Conservation (phyloP, 2,113 vertebrate genomes). For the Toxotes chatareus region DNA sequence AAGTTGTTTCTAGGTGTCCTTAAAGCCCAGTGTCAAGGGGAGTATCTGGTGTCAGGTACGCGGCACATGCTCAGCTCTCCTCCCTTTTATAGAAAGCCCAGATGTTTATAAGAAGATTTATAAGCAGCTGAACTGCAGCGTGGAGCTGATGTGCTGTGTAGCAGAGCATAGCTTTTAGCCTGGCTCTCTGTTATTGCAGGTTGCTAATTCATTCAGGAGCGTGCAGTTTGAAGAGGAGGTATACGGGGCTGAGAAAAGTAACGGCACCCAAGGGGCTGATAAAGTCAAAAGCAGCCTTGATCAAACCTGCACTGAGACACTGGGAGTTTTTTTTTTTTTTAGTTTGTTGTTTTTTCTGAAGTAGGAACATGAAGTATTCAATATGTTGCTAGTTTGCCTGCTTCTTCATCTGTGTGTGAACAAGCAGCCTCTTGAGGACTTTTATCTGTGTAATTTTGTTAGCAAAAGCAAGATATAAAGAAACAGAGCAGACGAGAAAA, state of each 20-base stretch:
- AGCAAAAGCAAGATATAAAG: neutral
- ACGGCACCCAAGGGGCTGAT: conserved; percentile 36
- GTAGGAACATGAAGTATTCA: conserved; percentile 6
- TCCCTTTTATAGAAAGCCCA: conserved; percentile 67
- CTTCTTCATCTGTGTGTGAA: conserved; percentile 45
- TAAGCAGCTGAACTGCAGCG: conserved; percentile 29
- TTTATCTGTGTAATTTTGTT: conserved; percentile 38
- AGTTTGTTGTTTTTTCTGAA: conserved; percentile 22
- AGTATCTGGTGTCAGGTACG: conserved; percentile 68
- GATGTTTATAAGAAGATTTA: conserved; percentile 74
- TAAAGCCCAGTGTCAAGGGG: conserved; percentile 48
- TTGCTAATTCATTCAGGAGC: conserved; percentile 67
- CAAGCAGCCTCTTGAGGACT: conserved; percentile 43
- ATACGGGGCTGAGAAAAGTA: conserved; percentile 46
- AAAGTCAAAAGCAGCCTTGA: conserved; percentile 61
- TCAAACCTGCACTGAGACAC: conserved; percentile 37
- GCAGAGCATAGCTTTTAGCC: conserved; percentile 49
- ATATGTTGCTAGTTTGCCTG: conserved; percentile 28
- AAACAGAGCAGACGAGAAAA: neutral
- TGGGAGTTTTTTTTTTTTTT: conserved; percentile 3
- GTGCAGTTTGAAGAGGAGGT: conserved; percentile 58
- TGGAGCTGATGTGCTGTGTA: conserved; percentile 34
- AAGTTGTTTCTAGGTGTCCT: conserved; percentile 41
- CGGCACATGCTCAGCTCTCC: conserved; percentile 35
- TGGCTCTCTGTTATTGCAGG: conserved; percentile 57